Percentiles rank a stretch among this genome's conserved stretches.
phyloP scores from a whole-genome alignment of 2,888 invertebrate species.

The Sclerodermus sp. region DNA sequence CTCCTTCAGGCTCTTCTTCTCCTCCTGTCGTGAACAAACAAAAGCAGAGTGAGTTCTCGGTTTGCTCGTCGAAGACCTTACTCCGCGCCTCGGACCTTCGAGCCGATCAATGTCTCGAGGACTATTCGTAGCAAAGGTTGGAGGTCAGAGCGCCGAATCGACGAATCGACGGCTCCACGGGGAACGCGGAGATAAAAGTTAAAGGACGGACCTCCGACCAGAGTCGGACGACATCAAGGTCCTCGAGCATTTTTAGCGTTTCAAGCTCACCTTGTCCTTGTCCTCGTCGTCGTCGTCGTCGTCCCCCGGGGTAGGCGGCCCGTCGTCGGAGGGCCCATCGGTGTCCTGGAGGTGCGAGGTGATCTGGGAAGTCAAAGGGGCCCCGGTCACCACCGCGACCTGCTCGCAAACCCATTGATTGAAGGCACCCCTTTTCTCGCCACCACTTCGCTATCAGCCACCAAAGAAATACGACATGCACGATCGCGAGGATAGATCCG shows the following conservation, averaged over 20 bases:
- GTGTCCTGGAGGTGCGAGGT: constrained; percentile 39
- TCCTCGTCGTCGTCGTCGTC: constrained; percentile 88
- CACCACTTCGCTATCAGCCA: constrained; percentile 22
- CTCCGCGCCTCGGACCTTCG: too few relatives aligned
- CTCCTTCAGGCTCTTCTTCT: constrained; percentile 93
- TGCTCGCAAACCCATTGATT: constrained; percentile 43
- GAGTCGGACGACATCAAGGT: too few relatives aligned
- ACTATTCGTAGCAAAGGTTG: too few relatives aligned
- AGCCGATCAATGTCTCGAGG: too few relatives aligned
- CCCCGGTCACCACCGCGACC: constrained; percentile 57
- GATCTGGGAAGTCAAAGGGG: constrained; percentile 46
- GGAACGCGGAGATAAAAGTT: too few relatives aligned
- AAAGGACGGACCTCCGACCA: too few relatives aligned
- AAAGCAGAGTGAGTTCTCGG: too few relatives aligned
- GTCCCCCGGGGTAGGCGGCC: constrained; percentile 48
- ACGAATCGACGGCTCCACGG: too few relatives aligned
- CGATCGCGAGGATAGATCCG: constrained; percentile 1
- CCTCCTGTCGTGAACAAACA: constrained; percentile 73
- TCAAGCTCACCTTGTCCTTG: constrained; percentile 78
- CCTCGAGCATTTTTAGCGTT: too few relatives aligned
- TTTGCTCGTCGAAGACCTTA: too few relatives aligned
- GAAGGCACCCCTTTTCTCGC: constrained; percentile 26
- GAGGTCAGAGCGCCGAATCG: too few relatives aligned
- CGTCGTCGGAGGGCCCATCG: constrained; percentile 41
- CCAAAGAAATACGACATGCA: constrained; percentile 29